Conservation (phyloP, 2,113 vertebrate genomes). For the Pungitius pungitius region DNA sequence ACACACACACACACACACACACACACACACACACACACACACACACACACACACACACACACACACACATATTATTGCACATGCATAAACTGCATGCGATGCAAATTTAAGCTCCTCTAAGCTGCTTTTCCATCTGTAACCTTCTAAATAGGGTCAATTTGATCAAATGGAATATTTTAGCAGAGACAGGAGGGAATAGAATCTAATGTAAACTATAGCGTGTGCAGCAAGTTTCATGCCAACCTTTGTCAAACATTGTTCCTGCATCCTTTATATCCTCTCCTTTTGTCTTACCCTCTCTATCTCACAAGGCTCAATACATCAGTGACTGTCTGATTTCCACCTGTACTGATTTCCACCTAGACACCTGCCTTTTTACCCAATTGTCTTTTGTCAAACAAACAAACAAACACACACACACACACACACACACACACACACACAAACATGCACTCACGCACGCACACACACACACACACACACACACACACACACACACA, state of each 20-base stretch:
- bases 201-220: conserved; percentile 2
- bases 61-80: neutral
- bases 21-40: neutral
- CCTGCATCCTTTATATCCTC: neutral
- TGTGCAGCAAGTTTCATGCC: conserved; percentile 6
- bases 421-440: neutral
- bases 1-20: neutral
- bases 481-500: neutral
- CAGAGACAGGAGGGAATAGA: conserved; percentile 5
- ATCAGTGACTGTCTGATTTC: conserved; percentile 45
- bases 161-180: conserved; percentile 44
- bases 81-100: conserved; percentile 35
- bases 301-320: neutral
- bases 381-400: conserved; percentile 28
- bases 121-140: conserved; percentile 31
- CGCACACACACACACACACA: conserved; percentile 17
- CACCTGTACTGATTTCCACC: conserved; percentile 45
- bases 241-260: neutral
- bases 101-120: conserved; percentile 30
- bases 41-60: neutral
- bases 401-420: too few species aligned
- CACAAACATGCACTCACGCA: neutral
- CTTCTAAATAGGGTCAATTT: conserved; percentile 38
- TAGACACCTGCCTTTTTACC: conserved; percentile 54
- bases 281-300: neutral